Percentiles rank a stretch among this genome's conserved stretches.
Conservation (phyloP, 30 jellyfish, hydroid and myxozoan genomes). For the Phacellophora camtschatica region DNA sequence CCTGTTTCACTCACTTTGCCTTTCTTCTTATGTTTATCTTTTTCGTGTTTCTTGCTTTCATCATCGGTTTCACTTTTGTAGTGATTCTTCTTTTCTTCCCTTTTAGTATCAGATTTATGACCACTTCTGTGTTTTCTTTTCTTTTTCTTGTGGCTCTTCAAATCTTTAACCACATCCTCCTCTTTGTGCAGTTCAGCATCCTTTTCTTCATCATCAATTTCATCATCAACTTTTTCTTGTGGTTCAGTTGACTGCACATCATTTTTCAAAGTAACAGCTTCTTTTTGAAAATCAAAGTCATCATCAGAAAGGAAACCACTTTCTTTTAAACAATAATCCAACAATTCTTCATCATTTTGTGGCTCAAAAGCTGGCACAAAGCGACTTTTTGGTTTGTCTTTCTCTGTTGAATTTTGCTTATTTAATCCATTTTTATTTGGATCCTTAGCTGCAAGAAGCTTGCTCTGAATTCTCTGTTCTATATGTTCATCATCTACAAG, state of each 20-base stretch:
- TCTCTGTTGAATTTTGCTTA: background rate
- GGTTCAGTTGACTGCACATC: too few relatives aligned
- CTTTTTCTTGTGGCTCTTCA: background rate
- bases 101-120: background rate
- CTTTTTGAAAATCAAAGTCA: background rate
- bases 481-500: conserved; percentile 9
- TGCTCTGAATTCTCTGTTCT: background rate
- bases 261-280: background rate
- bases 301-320: conserved; percentile 45
- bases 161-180: background rate
- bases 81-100: background rate
- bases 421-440: background rate
- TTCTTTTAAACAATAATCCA: conserved; percentile 25
- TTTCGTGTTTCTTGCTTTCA: background rate
- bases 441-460: background rate
- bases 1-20: background rate
- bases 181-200: background rate
- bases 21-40: background rate
- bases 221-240: background rate
- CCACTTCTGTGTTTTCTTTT: background rate
- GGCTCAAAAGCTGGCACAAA: conserved; percentile 66
- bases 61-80: background rate
- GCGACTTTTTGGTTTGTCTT: background rate
- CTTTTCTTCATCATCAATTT: background rate
- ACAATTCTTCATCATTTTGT: conserved; percentile 25